phyloP scores from a whole-genome alignment of 2,888 invertebrate genomes.

The Orthonychiurus folsomi region DNA sequence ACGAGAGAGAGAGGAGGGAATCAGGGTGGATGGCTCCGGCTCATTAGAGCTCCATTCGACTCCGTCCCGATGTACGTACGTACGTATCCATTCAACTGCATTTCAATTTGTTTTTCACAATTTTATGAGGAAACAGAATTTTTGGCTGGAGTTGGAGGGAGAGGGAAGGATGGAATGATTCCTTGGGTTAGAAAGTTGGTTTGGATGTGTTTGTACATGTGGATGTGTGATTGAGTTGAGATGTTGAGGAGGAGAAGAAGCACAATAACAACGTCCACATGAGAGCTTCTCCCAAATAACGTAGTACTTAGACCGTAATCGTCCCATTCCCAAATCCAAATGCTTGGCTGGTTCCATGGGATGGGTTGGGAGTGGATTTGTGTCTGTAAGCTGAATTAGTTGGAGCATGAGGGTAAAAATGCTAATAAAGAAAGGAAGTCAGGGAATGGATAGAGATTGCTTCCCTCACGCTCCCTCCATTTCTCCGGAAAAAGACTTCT shows the following conservation, averaged over 20 bases:
- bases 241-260: neutral
- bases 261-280: neutral
- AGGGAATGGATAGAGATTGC: conserved; percentile 7
- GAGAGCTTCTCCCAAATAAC: too few species aligned
- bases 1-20: too few species aligned
- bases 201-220: too few species aligned
- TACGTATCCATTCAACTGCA: conserved; percentile 34
- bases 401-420: conserved; percentile 21
- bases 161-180: neutral
- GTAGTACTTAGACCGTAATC: neutral
- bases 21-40: conserved; percentile 36
- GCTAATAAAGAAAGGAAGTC: conserved; percentile 29
- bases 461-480: neutral
- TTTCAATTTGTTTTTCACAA: conserved; percentile 6
- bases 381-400: neutral
- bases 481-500: neutral
- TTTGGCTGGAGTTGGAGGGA: neutral
- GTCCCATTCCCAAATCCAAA: neutral
- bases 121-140: neutral
- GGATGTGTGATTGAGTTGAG: neutral
- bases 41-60: conserved; percentile 40
- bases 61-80: too few species aligned
- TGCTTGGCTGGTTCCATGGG: too few species aligned
- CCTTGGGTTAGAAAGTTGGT: neutral
- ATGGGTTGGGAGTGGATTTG: too few species aligned